Evolutionary conservation across 2,113 vertebrate genomes (phyloP), one percentile per base, ranked within the genome.

Genomic region (Cariama cristata): DNA sequence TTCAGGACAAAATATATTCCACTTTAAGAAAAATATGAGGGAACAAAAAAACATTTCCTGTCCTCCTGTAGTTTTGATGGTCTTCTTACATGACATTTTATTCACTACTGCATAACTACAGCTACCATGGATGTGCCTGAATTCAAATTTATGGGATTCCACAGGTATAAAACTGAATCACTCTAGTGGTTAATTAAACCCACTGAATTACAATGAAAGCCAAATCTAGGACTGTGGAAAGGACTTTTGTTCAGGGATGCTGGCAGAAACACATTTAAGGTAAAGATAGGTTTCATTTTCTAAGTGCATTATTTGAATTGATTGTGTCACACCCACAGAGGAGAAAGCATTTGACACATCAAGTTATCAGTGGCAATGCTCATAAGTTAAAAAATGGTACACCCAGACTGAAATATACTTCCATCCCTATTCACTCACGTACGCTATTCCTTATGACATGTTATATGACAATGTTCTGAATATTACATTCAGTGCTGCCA

Each of bases 171-270:
- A 91, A 75, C 56, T 16, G 22, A 87, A 91, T 81, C 53, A 72
- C 50, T 89, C 27, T 17, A 66, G 74, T 82, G 80, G 58, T 86
- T 82, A 94, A 91, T 85, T 95, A 95, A 95, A 83, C 42, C 10
- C 33, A 42, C 44, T 68, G 73, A 86, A 75, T 86, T 93, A 72
- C 12, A 87, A 58, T 22, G 52, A 72, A 95, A 86, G 33, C 13
- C 33, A 72, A 96, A 53, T 53, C 33, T 50, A 81, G 52, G 47
- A 33, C 72, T 64, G 27, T 71, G 27, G 44, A 79, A 93, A 59
- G 69, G 77, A 91, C 49, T 92, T 93, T 63, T 40, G 14, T 67
- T 72, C 44, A 68, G 64, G 44, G 87, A 72, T 60, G 40, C 4
- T 75, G 53, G 17, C 80, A 89, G 80, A 89, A 92, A 69, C 30